A percentile compares a stretch with the other conserved stretches of the same genome.
Conservation (phyloP, 2,797 vertebrate genomes). For the Hydrolagus colliei region DNA sequence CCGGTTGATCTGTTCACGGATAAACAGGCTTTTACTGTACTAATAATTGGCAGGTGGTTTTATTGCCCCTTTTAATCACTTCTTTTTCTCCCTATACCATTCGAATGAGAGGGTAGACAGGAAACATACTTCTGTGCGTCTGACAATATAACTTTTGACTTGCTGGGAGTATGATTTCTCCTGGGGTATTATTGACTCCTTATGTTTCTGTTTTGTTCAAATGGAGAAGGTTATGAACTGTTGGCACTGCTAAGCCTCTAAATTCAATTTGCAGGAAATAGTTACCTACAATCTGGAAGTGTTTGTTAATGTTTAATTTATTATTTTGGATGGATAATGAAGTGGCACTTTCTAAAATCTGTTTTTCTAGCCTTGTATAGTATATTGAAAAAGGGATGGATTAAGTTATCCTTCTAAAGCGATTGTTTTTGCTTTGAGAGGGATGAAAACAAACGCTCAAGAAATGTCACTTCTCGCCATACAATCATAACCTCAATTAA, state of each 20-base stretch:
- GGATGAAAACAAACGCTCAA: not conserved
- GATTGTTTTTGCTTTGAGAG: not conserved
- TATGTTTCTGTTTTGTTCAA: not conserved
- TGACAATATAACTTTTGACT: not conserved
- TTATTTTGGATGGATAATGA: not conserved
- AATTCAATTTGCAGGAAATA: not conserved
- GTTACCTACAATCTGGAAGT: not conserved
- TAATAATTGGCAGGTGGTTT: too few species aligned
- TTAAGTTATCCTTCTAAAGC: not conserved
- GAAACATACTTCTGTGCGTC: not conserved
- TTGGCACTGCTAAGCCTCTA: not conserved
- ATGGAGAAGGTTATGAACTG: not conserved
- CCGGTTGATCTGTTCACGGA: too few species aligned
- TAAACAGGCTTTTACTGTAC: too few species aligned
- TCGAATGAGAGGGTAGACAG: not conserved
- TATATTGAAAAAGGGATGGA: not conserved
- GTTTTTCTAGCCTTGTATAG: not conserved
- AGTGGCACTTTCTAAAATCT: not conserved
- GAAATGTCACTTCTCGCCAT: not conserved
- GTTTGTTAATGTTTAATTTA: not conserved
- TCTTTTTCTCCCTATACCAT: not conserved
- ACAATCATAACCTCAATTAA: not conserved
- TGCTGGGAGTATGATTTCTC: not conserved
- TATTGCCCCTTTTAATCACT: too few species aligned
- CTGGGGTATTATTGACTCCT: too few species aligned